A percentile compares a stretch with the other conserved stretches of the same genome.
These are phyloP conservation scores for Trichonephila inaurata DNA, from an alignment of 1,140 invertebrate genomes.

Conservation along the genomic window DNA sequence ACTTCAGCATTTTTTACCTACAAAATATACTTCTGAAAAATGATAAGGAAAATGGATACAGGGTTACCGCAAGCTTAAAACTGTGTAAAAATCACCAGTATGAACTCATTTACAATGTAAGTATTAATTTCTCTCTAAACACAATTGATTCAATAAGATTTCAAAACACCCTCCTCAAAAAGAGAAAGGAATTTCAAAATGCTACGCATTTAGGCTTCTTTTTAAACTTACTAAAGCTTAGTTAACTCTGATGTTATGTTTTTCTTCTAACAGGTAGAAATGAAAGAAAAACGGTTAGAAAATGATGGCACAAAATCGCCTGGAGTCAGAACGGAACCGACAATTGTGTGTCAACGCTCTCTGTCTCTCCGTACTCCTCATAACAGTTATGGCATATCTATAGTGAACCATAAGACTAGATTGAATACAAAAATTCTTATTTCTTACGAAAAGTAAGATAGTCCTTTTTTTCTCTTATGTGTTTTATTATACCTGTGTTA, in stretches of 20 bases:
- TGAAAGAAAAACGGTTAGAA: too few species aligned
- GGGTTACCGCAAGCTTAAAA: background rate
- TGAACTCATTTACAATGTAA: constrained; percentile 6
- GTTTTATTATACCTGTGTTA: too few species aligned
- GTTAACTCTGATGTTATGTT: too few species aligned
- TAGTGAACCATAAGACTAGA: background rate
- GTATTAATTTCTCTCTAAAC: background rate
- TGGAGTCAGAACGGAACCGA: too few species aligned
- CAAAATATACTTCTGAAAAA: background rate
- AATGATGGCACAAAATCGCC: too few species aligned
- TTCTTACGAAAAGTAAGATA: background rate
- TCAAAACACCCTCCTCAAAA: too few species aligned
- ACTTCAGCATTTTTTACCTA: background rate
- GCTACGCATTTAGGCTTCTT: too few species aligned
- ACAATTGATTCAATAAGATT: too few species aligned
- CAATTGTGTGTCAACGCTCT: background rate
- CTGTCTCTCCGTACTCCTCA: background rate
- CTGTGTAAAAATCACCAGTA: background rate
- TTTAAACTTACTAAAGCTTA: too few species aligned
- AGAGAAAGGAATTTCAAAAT: too few species aligned
- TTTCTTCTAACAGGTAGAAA: too few species aligned
- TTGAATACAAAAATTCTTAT: background rate
- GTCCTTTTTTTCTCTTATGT: background rate
- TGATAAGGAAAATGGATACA: background rate
- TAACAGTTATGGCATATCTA: background rate